Conservation (phyloP, 2,888 invertebrate genomes). For the Zonitis immaculata region DNA sequence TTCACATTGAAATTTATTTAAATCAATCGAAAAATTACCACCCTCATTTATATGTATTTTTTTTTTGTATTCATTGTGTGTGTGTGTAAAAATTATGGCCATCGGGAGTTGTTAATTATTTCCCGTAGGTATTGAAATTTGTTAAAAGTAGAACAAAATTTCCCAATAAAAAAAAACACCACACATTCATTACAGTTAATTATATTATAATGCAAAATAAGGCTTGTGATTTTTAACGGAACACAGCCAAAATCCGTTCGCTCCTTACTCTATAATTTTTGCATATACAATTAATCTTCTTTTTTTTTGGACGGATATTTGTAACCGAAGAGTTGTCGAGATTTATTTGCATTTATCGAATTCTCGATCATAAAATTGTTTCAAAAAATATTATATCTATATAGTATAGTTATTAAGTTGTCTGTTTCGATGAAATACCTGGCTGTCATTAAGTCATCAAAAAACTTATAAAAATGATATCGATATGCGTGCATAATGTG, state of each 20-base stretch:
- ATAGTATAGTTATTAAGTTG: neutral
- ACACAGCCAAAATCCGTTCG: too few relatives aligned
- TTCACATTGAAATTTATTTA: too few relatives aligned
- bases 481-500: slow-evolving; percentile 46
- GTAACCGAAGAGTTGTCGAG: neutral
- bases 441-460: slow-evolving; percentile 39
- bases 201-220: slow-evolving; percentile 1
- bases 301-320: too few relatives aligned
- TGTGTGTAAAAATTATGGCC: neutral
- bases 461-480: slow-evolving; percentile 36
- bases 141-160: neutral
- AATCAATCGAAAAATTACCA: too few relatives aligned
- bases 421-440: slow-evolving; percentile 3
- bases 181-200: neutral
- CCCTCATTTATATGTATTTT: too few relatives aligned
- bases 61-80: too few relatives aligned
- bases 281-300: too few relatives aligned
- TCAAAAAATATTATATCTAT: too few relatives aligned
- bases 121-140: too few relatives aligned
- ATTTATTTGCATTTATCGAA: too few relatives aligned
- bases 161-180: neutral
- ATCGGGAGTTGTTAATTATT: neutral
- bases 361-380: too few relatives aligned
- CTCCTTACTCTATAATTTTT: neutral
- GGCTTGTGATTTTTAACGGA: slow-evolving; percentile 12